Conservation (phyloP, 2,797 vertebrate genomes). For the Morus bassanus region DNA sequence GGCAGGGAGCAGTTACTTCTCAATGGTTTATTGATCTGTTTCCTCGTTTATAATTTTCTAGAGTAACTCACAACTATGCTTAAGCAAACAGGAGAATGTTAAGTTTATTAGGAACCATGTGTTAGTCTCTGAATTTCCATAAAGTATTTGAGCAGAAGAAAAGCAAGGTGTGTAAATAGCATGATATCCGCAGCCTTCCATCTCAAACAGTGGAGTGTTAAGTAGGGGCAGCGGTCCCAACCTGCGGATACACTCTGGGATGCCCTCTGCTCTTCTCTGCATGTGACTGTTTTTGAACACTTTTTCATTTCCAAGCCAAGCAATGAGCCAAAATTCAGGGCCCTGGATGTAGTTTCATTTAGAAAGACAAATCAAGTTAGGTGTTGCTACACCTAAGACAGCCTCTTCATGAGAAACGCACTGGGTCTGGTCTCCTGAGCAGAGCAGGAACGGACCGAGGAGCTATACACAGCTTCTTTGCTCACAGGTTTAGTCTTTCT, state of each 20-base stretch:
- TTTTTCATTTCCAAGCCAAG: background rate
- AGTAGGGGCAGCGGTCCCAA: background rate
- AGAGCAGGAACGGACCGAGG: background rate
- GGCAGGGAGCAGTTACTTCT: background rate
- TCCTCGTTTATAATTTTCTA: background rate
- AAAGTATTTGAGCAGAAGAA: background rate
- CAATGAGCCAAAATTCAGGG: background rate
- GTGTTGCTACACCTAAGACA: background rate
- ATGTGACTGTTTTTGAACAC: background rate
- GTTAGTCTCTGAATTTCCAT: background rate
- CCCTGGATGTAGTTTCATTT: background rate
- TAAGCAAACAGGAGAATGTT: background rate
- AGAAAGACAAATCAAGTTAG: background rate
- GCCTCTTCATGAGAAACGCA: fast-evolving
- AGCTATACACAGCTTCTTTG: background rate
- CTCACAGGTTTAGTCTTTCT: background rate
- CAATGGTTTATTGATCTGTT: background rate
- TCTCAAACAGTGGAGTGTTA: background rate
- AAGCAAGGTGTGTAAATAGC: background rate
- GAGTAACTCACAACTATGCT: background rate
- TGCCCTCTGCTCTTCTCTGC: background rate
- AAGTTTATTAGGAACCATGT: background rate
- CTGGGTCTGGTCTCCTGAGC: background rate
- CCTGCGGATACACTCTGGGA: background rate
- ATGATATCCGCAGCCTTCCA: background rate